Percentiles rank a stretch among this genome's conserved stretches.
Conservation (phyloP, 2,797 vertebrate genomes). For the Glyptemys insculpta region DNA sequence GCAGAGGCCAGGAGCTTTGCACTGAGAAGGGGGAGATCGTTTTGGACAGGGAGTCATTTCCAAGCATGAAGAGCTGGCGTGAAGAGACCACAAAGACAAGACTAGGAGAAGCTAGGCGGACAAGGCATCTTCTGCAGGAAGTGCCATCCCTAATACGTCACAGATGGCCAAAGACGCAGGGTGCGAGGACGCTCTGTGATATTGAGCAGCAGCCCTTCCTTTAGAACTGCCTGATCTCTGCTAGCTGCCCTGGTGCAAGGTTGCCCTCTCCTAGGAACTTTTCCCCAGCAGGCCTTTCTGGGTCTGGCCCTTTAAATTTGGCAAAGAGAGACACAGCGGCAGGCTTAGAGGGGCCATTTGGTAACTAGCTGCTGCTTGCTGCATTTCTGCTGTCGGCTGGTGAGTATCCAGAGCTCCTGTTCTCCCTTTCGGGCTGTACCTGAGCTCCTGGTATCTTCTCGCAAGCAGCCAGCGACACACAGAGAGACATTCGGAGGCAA, state of each 20-base stretch:
- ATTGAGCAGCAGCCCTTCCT: neutral
- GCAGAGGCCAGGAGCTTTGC: neutral
- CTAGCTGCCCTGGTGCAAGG: neutral
- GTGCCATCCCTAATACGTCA: neutral
- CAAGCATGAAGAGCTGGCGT: neutral
- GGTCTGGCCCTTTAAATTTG: neutral
- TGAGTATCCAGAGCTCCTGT: no score
- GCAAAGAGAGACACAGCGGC: neutral
- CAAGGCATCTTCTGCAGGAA: neutral
- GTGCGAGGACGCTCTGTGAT: neutral
- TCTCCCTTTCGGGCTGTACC: accelerated
- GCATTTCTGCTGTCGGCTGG: neutral
- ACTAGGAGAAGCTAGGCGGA: neutral
- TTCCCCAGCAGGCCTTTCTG: neutral
- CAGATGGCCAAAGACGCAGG: neutral
- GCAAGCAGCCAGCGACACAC: neutral
- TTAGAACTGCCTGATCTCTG: neutral
- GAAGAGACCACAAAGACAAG: neutral
- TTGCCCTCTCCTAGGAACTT: neutral
- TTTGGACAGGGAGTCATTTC: neutral
- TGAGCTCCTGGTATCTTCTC: neutral
- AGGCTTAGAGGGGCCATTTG: neutral
- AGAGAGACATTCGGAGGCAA: neutral
- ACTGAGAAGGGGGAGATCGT: neutral
- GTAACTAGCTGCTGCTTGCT: neutral